Evolutionary conservation across 2,888 invertebrate species (phyloP).

Genomic region (Phyllotreta striolata): DNA sequence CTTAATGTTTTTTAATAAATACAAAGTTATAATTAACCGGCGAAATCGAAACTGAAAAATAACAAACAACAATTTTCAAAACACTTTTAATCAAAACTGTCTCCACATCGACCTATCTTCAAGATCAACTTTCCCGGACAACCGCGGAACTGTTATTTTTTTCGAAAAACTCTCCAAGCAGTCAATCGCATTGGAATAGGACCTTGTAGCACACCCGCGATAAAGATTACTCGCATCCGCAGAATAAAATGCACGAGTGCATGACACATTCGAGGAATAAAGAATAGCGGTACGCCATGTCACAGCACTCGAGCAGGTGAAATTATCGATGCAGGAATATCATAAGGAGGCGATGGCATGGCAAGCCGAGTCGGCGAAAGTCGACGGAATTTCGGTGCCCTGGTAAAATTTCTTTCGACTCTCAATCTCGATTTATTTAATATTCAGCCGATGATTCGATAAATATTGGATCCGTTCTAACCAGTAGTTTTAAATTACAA

Average conservation of each 20-base stretch:
- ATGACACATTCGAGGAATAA: slow-evolving; percentile 16
- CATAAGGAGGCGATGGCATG: slow-evolving; percentile 22
- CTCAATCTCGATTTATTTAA: not conserved
- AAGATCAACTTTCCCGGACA: slow-evolving; percentile 45
- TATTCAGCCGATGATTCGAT: no score
- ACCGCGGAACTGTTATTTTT: slow-evolving; percentile 39
- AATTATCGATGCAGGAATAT: slow-evolving; percentile 17
- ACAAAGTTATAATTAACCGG: slow-evolving; percentile 3
- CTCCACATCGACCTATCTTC: slow-evolving; percentile 42
- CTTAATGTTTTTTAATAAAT: slow-evolving; percentile 25
- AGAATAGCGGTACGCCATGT: slow-evolving; percentile 17
- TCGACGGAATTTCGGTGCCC: slow-evolving; percentile 33
- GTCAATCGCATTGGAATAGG: slow-evolving; percentile 39
- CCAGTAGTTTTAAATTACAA: no score
- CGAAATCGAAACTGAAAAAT: slow-evolving; percentile 1
- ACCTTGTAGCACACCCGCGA: slow-evolving; percentile 42
- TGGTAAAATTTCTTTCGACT: slow-evolving; percentile 15
- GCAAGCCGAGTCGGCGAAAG: slow-evolving; percentile 44
- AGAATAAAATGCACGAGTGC: slow-evolving; percentile 8
- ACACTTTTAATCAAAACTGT: slow-evolving; percentile 3
- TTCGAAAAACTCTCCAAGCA: slow-evolving; percentile 36
- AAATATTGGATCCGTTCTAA: no score
- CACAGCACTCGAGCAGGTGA: slow-evolving; percentile 13
- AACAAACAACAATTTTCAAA: not conserved
- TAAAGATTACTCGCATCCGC: slow-evolving; percentile 2